phyloP scores from a whole-genome alignment of 2,888 invertebrate species.

The Euproctis similis region DNA sequence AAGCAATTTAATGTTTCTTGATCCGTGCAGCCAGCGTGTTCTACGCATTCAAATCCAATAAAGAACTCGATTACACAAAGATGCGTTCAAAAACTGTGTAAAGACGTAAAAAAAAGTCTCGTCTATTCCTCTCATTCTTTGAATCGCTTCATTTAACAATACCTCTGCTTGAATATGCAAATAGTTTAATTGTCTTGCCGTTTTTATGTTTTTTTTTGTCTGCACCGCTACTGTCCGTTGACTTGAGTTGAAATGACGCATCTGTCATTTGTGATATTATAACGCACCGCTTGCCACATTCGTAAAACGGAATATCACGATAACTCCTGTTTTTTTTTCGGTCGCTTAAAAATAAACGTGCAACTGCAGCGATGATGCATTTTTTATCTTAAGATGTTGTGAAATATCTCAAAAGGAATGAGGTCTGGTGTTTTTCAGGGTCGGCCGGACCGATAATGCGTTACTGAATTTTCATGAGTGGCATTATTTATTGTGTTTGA shows the following conservation, averaged over 20 bases:
- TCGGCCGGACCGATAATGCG: conserved; percentile 37
- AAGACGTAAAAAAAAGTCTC: conserved; percentile 27
- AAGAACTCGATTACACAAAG: conserved; percentile 58
- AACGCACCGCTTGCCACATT: conserved; percentile 54
- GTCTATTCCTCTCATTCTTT: conserved; percentile 45
- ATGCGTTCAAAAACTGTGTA: conserved; percentile 55
- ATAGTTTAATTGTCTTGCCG: conserved; percentile 58
- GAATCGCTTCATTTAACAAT: conserved; percentile 40
- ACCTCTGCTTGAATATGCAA: conserved; percentile 61
- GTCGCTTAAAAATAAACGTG: conserved; percentile 33
- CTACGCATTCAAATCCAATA: conserved; percentile 50
- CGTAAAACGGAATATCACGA: conserved; percentile 47
- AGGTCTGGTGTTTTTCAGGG: conserved; percentile 43
- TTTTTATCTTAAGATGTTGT: conserved; percentile 41
- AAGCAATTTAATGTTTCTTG: no score
- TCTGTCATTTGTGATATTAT: conserved; percentile 68
- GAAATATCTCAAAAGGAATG: conserved; percentile 48
- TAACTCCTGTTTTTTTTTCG: conserved; percentile 49
- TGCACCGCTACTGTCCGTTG: conserved; percentile 32
- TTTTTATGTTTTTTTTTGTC: conserved; percentile 38
- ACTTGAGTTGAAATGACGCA: conserved; percentile 51
- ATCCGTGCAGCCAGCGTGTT: no score
- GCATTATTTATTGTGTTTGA: conserved; percentile 58
- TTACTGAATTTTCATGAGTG: conserved; percentile 68
- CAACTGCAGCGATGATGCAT: conserved; percentile 41